phyloP scores from a whole-genome alignment of 2,113 vertebrate species.

The Serranochromis macrocephalus region DNA sequence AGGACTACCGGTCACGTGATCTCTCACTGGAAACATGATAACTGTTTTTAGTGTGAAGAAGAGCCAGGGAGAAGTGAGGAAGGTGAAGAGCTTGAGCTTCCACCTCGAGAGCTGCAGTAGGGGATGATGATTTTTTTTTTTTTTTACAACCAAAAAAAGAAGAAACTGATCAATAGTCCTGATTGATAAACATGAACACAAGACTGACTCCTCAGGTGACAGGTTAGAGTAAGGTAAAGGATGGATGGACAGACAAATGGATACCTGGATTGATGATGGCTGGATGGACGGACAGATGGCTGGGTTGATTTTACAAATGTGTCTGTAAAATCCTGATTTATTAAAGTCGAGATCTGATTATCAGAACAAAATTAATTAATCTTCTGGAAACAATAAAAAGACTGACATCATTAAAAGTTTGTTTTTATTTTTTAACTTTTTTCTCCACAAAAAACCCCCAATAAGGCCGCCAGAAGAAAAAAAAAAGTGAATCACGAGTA shows the following conservation, averaged over 20 bases:
- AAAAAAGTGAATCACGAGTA: not conserved
- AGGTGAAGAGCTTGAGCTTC: not conserved
- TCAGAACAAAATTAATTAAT: not conserved
- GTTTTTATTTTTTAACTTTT: not conserved
- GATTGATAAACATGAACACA: not conserved
- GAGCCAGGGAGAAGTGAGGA: not conserved
- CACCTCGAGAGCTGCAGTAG: not conserved
- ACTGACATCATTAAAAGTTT: not conserved
- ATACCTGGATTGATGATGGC: not conserved
- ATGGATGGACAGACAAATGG: not conserved
- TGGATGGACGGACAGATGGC: not conserved
- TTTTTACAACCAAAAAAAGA: not conserved
- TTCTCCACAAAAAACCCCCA: accelerated
- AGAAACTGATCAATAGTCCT: not conserved
- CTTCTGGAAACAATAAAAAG: not conserved
- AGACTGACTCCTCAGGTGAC: not conserved
- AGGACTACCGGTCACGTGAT: not conserved
- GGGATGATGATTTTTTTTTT: not conserved
- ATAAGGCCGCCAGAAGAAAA: not conserved
- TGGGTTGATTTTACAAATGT: not conserved
- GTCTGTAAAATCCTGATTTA: not conserved
- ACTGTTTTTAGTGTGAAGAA: not conserved
- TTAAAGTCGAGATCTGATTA: not conserved
- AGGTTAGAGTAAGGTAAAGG: not conserved
- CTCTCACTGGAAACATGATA: not conserved